A percentile compares a stretch with the other conserved stretches of the same genome.
These are phyloP conservation scores for Centrocercus urophasianus DNA, from an alignment of 2,113 vertebrate genomes.

Conservation along the genomic window DNA sequence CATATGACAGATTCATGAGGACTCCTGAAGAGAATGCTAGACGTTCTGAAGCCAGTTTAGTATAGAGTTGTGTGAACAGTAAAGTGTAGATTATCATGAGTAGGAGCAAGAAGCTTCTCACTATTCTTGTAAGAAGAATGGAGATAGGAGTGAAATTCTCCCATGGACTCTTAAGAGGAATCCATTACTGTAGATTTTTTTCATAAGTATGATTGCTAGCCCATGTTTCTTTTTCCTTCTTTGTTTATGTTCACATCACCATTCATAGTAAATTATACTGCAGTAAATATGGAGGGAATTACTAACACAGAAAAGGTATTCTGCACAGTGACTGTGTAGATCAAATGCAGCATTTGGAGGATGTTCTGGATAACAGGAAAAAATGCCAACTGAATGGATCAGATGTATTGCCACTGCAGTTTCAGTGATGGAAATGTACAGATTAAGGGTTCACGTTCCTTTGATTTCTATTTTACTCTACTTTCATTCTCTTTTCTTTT, in stretches of 20 bases:
- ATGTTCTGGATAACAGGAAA: background rate
- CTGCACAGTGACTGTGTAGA: background rate
- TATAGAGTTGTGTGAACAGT: background rate
- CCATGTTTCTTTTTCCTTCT: background rate
- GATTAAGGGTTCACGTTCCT: background rate
- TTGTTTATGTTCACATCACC: background rate
- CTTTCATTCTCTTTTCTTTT: background rate
- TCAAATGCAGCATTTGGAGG: background rate
- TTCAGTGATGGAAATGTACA: background rate
- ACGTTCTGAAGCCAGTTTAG: background rate
- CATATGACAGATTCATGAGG: background rate
- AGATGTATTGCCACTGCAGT: background rate
- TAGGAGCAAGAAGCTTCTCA: background rate
- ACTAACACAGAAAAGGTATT: background rate
- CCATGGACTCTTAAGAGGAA: background rate
- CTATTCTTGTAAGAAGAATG: background rate
- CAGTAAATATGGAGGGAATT: background rate
- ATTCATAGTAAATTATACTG: background rate
- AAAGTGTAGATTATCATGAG: accelerated
- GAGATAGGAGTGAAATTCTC: background rate
- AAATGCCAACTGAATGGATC: background rate
- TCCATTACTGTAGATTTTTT: background rate
- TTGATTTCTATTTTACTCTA: background rate
- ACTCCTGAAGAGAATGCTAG: background rate
- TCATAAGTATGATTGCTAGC: background rate